These are phyloP conservation scores for Popillia japonica DNA, from an alignment of 1,140 invertebrate species.

Conservation along the genomic window DNA sequence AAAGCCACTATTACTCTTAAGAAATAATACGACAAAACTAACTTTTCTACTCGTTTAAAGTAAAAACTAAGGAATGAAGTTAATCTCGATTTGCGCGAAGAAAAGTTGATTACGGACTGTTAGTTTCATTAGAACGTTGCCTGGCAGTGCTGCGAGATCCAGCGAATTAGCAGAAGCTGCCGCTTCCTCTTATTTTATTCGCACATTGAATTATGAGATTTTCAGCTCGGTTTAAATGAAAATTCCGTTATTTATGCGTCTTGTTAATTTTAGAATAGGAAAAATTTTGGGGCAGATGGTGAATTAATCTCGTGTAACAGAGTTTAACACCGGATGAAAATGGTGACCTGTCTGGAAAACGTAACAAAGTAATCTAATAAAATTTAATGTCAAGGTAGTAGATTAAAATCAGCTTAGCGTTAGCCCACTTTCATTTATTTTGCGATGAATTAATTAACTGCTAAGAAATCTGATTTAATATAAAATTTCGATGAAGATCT, in stretches of 20 bases:
- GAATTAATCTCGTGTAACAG: slow-evolving; percentile 3
- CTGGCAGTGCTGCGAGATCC: not conserved
- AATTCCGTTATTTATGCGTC: slow-evolving; percentile 40
- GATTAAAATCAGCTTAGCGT: not conserved
- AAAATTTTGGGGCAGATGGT: slow-evolving; percentile 13
- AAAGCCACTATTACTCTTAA: no score
- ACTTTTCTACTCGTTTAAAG: no score
- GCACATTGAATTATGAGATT: slow-evolving; percentile 42
- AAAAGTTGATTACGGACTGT: slow-evolving; percentile 38
- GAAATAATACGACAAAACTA: no score
- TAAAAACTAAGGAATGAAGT: not conserved
- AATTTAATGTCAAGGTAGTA: not conserved
- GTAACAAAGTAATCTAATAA: not conserved
- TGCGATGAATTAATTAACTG: no score
- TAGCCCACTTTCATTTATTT: no score
- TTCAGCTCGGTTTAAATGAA: slow-evolving; percentile 40
- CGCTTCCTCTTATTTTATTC: slow-evolving; percentile 38
- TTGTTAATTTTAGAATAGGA: slow-evolving; percentile 28
- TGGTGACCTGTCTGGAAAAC: not conserved
- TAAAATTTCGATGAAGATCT: no score
- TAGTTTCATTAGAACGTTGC: slow-evolving; percentile 30
- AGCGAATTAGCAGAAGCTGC: slow-evolving; percentile 2
- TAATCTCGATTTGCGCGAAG: slow-evolving; percentile 24
- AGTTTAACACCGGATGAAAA: not conserved
- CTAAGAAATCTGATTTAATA: no score